Evolutionary conservation across 2,113 vertebrate genomes (phyloP).

Genomic region (Callipepla californica): DNA sequence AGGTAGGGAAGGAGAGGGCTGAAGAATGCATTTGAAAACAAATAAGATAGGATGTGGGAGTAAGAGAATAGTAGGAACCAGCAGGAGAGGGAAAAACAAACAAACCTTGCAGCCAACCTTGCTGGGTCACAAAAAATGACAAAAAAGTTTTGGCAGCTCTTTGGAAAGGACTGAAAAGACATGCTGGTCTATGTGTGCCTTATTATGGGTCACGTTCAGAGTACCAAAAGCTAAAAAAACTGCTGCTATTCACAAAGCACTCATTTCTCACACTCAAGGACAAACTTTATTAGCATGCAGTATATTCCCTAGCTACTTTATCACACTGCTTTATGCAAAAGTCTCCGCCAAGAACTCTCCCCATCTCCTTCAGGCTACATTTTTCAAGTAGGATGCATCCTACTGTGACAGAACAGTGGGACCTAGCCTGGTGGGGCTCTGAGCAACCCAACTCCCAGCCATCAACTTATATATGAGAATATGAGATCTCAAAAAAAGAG

Average conservation of each 20-base stretch:
- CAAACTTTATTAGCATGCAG: slow-evolving; percentile 36
- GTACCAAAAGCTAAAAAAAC: slow-evolving; percentile 42
- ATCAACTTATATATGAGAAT: not conserved
- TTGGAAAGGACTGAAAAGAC: slow-evolving; percentile 49
- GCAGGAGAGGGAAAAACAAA: slow-evolving; percentile 48
- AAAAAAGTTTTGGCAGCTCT: slow-evolving; percentile 16
- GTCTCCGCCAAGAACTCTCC: not conserved
- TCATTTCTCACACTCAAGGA: slow-evolving; percentile 5
- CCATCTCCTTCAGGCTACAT: not conserved
- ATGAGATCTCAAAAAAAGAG: not conserved
- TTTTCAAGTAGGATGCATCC: not conserved
- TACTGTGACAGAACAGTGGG: not conserved
- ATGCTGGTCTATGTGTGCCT: not conserved
- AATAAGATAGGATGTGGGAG: slow-evolving; percentile 12
- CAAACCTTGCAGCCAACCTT: slow-evolving; percentile 36
- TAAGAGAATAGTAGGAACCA: slow-evolving; percentile 64
- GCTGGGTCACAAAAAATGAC: slow-evolving; percentile 28
- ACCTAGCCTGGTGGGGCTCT: not conserved
- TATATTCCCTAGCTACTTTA: slow-evolving; percentile 7
- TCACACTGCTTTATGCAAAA: not conserved
- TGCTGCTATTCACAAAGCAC: slow-evolving; percentile 29
- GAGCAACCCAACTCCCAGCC: not conserved
- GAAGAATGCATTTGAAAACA: slow-evolving; percentile 57
- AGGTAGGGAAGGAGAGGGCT: slow-evolving; percentile 57
- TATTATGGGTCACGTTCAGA: slow-evolving; percentile 25